These are phyloP conservation scores for Rhagonycha fulva DNA, from an alignment of 2,888 invertebrate genomes.

Conservation along the genomic window DNA sequence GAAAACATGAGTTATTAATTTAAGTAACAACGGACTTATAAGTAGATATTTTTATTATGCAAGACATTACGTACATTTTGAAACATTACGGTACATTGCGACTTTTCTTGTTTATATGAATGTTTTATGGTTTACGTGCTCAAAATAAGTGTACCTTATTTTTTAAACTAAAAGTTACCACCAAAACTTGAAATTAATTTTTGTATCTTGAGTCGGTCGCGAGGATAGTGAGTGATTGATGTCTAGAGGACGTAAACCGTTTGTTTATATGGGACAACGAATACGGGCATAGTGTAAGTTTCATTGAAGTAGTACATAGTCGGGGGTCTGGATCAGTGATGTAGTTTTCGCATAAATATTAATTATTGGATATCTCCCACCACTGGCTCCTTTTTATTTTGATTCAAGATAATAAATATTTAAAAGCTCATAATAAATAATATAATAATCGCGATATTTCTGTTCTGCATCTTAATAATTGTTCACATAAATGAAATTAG, in stretches of 20 bases:
- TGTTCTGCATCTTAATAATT: conserved; percentile 15
- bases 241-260: too few relatives aligned
- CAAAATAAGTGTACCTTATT: conserved; percentile 4
- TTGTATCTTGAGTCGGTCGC: neutral
- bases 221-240: neutral
- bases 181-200: neutral
- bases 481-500: conserved; percentile 20
- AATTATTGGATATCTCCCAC: neutral
- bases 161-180: neutral
- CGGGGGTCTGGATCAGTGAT: neutral
- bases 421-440: conserved; percentile 12
- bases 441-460: neutral
- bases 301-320: too few relatives aligned
- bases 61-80: conserved; percentile 9
- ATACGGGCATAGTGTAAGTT: too few relatives aligned
- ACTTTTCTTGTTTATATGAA: conserved; percentile 14
- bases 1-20: conserved; percentile 15
- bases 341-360: neutral
- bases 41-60: conserved; percentile 7
- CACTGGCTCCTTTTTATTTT: neutral
- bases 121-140: conserved; percentile 11
- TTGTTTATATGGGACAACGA: too few relatives aligned
- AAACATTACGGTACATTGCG: conserved; percentile 6
- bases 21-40: conserved; percentile 12
- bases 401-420: conserved; percentile 11